These are phyloP conservation scores for Drosophila pseudotalamancana DNA, from an alignment of 2,888 invertebrate species.

Conservation along the genomic window DNA sequence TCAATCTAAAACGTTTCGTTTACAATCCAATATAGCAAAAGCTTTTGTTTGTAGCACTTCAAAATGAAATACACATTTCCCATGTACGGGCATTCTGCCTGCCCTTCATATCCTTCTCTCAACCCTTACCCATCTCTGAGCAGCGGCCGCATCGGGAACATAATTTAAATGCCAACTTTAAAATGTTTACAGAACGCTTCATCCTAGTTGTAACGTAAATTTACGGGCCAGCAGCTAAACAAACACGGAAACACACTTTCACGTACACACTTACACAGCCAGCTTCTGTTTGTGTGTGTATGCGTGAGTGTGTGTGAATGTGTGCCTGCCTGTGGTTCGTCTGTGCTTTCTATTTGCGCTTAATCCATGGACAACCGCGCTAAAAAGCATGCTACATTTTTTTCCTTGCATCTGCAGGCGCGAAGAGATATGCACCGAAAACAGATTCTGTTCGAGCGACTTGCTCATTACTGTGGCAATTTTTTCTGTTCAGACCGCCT, in stretches of 20 bases:
- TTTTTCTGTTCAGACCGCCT: conserved; percentile 44
- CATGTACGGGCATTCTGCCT: too few relatives aligned
- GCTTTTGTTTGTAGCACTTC: conserved; percentile 9
- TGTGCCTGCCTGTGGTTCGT: conserved; percentile 44
- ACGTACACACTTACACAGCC: conserved; percentile 6
- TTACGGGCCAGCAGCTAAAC: conserved; percentile 75
- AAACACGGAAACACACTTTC: conserved; percentile 49
- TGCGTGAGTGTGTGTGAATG: conserved; percentile 3
- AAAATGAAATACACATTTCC: conserved; percentile 28
- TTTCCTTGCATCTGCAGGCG: conserved; percentile 55
- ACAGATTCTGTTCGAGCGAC: conserved; percentile 51
- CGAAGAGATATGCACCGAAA: conserved; percentile 64
- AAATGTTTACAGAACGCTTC: conserved; percentile 77
- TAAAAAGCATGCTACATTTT: conserved; percentile 62
- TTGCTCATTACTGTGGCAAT: conserved; percentile 73
- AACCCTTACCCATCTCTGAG: too few relatives aligned
- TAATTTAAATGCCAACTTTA: conserved; percentile 77
- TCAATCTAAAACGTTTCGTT: background rate
- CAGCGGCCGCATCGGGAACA: conserved; percentile 42
- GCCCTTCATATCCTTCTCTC: conserved; percentile 22
- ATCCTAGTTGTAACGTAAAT: conserved; percentile 76
- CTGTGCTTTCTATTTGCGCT: conserved; percentile 72
- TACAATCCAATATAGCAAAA: background rate
- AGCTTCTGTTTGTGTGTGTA: background rate
- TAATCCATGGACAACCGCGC: conserved; percentile 60